Base-by-base conservation (phyloP, 2,113 vertebrate genomes). In the Syngnathus scovelli region DNA sequence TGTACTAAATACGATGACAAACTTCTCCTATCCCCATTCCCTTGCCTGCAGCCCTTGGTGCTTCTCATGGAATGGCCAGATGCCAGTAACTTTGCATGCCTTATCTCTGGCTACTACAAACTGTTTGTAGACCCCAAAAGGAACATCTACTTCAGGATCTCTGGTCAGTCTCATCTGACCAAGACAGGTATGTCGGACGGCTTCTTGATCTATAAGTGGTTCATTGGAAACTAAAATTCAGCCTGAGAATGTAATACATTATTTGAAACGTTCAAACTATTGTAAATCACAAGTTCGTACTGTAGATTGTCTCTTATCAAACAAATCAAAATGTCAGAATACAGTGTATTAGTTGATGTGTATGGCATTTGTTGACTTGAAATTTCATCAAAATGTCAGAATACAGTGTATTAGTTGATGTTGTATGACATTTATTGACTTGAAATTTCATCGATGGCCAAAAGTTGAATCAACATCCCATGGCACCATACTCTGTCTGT, bases 61-160 rank as follows among this genome's bases (percentile, higher is more conserved):
- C 79, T 99, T 79, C 91, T 98, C 75, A 98, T 99, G 97, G 97
- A 99, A 88, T 99, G 96, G 95, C 96, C 95, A 0, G 97, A 98
- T 87, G 96, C 96, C 80, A 95, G 94, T 86, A 97, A 96, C 85
- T 99, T 98, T 51, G 94, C 97, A 75, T 95, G 95, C 85, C 92
- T 99, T 71, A 95, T 98, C n/a, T 93, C 97, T 2, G 96, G 95
- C 77, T 99, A 98, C 91, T 98, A 94, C 91, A 95, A 94, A 75
- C 93, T 99, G 41, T 93, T 98, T 87, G 93, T 98, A 85, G 97
- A 99, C 88, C 93, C 95, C 75, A 98, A 95, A 90, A 93, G 93
- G 83, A 94, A 92, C 83, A 92, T 98, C 83, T 95, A 96, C 87
- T 93, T 94, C 86, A 91, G 92, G 75, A 86, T 92, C 23, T 77